phyloP scores from a whole-genome alignment of 2,113 vertebrate genomes.

The Serinus canaria region DNA sequence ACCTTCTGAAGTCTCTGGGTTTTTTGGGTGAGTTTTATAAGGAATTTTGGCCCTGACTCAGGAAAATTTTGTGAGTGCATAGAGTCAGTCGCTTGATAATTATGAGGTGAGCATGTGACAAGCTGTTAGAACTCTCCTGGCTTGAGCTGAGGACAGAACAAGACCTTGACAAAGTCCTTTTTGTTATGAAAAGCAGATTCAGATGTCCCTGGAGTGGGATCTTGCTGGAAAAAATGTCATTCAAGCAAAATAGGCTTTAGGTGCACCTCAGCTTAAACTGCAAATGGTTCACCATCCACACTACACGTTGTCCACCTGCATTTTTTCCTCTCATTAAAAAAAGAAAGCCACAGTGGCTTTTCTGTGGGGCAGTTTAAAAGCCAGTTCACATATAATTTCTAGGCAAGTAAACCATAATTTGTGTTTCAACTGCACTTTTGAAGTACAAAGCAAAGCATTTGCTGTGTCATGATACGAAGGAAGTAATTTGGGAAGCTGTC shows the following conservation, averaged over 20 bases:
- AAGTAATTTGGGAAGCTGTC: not conserved
- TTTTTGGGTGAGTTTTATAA: not conserved
- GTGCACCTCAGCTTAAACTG: not conserved
- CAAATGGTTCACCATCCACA: not conserved
- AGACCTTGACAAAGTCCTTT: not conserved
- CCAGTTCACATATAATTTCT: not conserved
- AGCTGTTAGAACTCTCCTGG: not conserved
- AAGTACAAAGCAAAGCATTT: not conserved
- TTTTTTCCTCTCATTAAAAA: not conserved
- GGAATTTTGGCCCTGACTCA: not conserved
- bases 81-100: not conserved
- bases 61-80: not conserved
- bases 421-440: not conserved
- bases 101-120: not conserved
- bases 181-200: not conserved
- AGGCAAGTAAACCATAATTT: not conserved
- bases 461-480: not conserved
- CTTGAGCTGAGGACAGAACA: not conserved
- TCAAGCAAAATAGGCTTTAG: not conserved
- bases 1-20: not conserved
- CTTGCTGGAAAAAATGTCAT: not conserved
- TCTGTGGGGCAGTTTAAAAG: not conserved
- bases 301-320: not conserved
- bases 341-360: no score
- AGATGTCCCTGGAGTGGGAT: not conserved